Conservation (phyloP, 1,140 invertebrate genomes). For the Platorchestia sp. region DNA sequence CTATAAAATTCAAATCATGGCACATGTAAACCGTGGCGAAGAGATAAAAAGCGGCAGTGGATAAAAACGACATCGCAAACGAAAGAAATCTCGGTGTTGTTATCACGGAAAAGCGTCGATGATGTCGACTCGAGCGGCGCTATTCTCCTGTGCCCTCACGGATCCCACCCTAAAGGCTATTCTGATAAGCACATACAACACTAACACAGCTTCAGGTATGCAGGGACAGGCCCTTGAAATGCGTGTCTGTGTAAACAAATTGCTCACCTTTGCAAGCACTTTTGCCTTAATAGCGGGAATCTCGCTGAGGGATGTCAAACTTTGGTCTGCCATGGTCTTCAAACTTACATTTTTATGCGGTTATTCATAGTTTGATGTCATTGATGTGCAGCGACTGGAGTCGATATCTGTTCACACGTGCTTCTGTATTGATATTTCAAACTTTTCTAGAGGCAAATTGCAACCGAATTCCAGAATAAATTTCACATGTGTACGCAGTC, state of each 20-base stretch:
- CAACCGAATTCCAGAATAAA: neutral
- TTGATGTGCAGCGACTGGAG: neutral
- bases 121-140: neutral
- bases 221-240: neutral
- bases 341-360: neutral
- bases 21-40: neutral
- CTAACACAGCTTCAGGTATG: conserved; percentile 23
- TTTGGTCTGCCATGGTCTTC: neutral
- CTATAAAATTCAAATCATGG: neutral
- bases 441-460: neutral
- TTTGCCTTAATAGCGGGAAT: neutral
- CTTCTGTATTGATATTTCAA: neutral
- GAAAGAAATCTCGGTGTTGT: neutral
- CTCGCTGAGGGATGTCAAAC: neutral
- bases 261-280: conserved; percentile 6
- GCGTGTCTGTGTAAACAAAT: neutral
- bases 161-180: conserved; percentile 16
- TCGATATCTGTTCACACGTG: neutral
- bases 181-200: conserved; percentile 27
- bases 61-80: neutral
- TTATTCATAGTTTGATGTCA: neutral
- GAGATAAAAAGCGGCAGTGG: neutral
- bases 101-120: neutral
- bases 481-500: neutral
- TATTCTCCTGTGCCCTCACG: neutral